These are phyloP conservation scores for Rhagonycha lutea DNA, from an alignment of 2,888 invertebrate species.

Conservation along the genomic window DNA sequence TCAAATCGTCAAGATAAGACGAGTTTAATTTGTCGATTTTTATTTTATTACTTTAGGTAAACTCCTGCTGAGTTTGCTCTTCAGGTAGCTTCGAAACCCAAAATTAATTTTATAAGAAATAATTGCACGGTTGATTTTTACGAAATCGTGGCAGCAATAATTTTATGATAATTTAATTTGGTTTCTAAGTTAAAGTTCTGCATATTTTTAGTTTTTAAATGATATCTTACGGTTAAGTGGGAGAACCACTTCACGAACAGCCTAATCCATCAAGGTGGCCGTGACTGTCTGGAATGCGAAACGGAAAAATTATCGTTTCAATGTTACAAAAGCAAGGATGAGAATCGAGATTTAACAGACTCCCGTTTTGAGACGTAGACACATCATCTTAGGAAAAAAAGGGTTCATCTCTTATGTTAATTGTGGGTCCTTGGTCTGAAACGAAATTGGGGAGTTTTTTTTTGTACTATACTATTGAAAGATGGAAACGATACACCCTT, in stretches of 20 bases:
- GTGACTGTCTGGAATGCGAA: constrained; percentile 37
- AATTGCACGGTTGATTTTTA: not conserved
- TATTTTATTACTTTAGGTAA: not conserved
- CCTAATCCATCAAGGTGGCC: constrained; percentile 32
- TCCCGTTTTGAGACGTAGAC: constrained; percentile 23
- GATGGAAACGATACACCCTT: not conserved
- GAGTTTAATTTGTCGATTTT: not conserved
- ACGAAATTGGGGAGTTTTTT: not conserved
- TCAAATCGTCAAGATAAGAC: not conserved
- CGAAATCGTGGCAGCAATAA: not conserved
- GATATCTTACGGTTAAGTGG: constrained; percentile 6
- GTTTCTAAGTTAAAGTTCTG: not conserved
- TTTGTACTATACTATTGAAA: not conserved
- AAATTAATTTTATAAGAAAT: not conserved
- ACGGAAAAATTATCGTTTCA: constrained; percentile 47
- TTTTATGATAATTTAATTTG: not conserved
- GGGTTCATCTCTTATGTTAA: not conserved
- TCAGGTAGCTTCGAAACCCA: not conserved
- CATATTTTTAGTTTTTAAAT: not conserved
- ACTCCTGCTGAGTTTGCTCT: not conserved
- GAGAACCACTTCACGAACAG: constrained; percentile 29
- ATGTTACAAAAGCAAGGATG: constrained; percentile 46
- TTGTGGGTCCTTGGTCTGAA: not conserved
- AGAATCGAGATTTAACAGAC: constrained; percentile 39
- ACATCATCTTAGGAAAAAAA: constrained; percentile 8